A percentile compares a stretch with the other conserved stretches of the same genome.
phyloP scores from a whole-genome alignment of 2,797 vertebrate species.

The Crax fasciolata region DNA sequence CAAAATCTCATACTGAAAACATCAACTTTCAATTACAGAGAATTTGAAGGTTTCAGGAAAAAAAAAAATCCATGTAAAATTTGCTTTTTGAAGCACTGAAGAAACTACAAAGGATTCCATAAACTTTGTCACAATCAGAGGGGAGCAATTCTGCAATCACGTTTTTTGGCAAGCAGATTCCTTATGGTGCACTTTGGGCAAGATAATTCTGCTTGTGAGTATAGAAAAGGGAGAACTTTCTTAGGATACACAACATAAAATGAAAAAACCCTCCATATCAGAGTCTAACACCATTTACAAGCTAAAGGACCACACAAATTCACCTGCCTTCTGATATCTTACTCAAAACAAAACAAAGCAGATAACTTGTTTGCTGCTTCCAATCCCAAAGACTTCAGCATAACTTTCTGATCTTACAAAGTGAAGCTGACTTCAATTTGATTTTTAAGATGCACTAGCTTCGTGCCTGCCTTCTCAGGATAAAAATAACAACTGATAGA shows the following conservation, averaged over 20 bases:
- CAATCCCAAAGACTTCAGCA: background rate
- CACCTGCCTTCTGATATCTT: constrained; percentile 6
- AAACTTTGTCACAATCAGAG: background rate
- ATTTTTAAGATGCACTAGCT: background rate
- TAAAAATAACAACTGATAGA: background rate
- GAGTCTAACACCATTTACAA: constrained; percentile 3
- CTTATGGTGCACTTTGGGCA: constrained; percentile 32
- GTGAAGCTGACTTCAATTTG: constrained; percentile 8
- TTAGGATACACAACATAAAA: constrained; percentile 28
- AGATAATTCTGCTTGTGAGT: constrained; percentile 38
- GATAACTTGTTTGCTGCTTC: constrained; percentile 38
- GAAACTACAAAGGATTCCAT: background rate
- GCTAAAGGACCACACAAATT: constrained; percentile 31
- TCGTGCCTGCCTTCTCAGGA: background rate
- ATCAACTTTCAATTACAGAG: constrained; percentile 4
- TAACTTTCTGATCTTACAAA: constrained; percentile 32
- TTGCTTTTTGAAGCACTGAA: constrained; percentile 12
- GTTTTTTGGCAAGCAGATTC: constrained; percentile 28
- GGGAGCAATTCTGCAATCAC: background rate
- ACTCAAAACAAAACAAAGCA: constrained; percentile 38
- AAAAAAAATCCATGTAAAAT: background rate
- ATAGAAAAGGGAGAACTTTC: constrained; percentile 49
- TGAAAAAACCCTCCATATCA: constrained; percentile 12
- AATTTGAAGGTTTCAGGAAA: background rate
- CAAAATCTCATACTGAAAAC: background rate